These are phyloP conservation scores for Margaritifera margaritifera DNA, from an alignment of 2,888 invertebrate genomes.

Conservation along the genomic window DNA sequence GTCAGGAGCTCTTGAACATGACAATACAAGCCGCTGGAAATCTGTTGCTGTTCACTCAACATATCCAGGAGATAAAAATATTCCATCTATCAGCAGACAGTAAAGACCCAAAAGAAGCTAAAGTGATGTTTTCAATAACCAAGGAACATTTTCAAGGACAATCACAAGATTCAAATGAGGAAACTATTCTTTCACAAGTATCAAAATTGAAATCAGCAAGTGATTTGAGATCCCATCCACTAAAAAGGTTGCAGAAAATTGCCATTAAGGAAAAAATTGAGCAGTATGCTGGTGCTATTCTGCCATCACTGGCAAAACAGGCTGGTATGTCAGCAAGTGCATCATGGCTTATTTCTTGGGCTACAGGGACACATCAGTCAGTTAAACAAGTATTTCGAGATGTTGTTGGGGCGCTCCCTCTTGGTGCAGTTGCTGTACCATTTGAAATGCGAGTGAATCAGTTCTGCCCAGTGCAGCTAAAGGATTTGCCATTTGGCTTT, in stretches of 20 bases:
- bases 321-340: background rate
- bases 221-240: too few relatives aligned
- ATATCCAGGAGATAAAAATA: constrained; percentile 52
- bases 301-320: too few relatives aligned
- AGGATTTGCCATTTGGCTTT: constrained; percentile 24
- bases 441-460: background rate
- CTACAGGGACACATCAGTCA: constrained; percentile 19
- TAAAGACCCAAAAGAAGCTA: background rate
- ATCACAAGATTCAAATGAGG: too few relatives aligned
- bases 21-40: constrained; percentile 53
- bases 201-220: too few relatives aligned
- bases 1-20: constrained; percentile 51
- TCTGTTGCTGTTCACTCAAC: constrained; percentile 66
- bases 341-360: constrained; percentile 36
- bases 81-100: constrained; percentile 47
- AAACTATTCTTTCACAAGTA: too few relatives aligned
- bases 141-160: background rate
- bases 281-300: too few relatives aligned
- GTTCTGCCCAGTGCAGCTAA: constrained; percentile 16
- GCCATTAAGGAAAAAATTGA: too few relatives aligned
- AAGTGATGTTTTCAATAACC: background rate
- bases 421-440: constrained; percentile 29
- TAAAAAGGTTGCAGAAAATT: too few relatives aligned
- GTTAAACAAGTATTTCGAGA: constrained; percentile 2
- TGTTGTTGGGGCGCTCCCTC: constrained; percentile 26